Conservation (phyloP, 2,113 vertebrate species). For the Cariama cristata region DNA sequence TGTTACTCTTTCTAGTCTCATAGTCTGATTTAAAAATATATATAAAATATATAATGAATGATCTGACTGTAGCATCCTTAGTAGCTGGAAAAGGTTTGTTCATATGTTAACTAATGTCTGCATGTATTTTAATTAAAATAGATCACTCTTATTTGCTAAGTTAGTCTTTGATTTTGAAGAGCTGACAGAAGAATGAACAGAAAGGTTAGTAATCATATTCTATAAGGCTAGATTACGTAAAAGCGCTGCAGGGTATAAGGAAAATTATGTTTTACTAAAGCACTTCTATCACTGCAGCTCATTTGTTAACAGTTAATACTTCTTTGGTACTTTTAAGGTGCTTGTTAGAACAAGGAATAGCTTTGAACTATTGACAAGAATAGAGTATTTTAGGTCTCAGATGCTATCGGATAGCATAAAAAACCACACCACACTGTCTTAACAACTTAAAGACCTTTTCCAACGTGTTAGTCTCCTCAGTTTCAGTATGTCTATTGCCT, state of each 20-base stretch:
- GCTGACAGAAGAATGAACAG: neutral
- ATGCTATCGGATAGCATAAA: neutral
- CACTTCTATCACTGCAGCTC: constrained; percentile 24
- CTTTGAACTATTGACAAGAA: neutral
- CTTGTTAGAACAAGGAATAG: constrained; percentile 35
- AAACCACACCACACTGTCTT: neutral
- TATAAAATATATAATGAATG: constrained; percentile 68
- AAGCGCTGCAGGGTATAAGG: neutral
- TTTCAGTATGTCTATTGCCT: neutral
- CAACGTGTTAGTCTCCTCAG: neutral
- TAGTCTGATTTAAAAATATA: constrained; percentile 73
- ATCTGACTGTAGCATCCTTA: constrained; percentile 7
- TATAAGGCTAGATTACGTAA: constrained; percentile 29
- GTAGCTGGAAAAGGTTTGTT: constrained; percentile 21
- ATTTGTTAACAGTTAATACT: constrained; percentile 49
- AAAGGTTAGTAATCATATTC: constrained; percentile 48
- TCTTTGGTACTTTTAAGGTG: constrained; percentile 65
- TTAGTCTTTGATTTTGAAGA: constrained; percentile 22
- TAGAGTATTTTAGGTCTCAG: neutral
- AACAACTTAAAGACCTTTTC: constrained; percentile 3
- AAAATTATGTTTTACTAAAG: neutral
- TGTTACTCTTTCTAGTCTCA: constrained; percentile 71
- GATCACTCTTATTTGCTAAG: constrained; percentile 32
- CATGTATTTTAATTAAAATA: constrained; percentile 5
- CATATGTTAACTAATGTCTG: constrained; percentile 29